phyloP scores from a whole-genome alignment of 37 sponge, comb jelly and placozoan genomes.

The Diacarnus erythraeanus region DNA sequence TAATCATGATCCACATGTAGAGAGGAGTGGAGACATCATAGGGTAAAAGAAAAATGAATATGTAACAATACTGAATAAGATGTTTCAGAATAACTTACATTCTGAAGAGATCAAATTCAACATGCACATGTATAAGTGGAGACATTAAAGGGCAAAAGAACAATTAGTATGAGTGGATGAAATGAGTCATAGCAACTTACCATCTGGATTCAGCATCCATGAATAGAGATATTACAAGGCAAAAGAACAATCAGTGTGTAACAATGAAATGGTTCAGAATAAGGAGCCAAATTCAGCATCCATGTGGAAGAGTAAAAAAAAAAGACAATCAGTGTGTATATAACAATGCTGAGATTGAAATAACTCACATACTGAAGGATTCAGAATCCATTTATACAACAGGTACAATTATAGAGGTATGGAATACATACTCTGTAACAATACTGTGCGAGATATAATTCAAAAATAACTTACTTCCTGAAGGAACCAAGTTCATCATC shows the following conservation, averaged over 20 bases:
- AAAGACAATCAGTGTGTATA: too few relatives aligned
- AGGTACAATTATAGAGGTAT: too few relatives aligned
- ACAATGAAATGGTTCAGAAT: too few relatives aligned
- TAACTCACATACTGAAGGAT: too few relatives aligned
- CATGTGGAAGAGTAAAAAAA: too few relatives aligned
- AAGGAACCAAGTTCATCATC: too few relatives aligned
- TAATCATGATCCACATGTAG: not conserved
- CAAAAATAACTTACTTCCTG: too few relatives aligned
- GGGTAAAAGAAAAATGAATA: not conserved
- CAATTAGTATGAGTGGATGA: not conserved
- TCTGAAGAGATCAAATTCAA: not conserved
- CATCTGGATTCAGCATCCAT: not conserved
- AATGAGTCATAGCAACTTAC: not conserved
- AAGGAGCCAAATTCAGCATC: too few relatives aligned
- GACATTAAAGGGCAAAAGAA: not conserved
- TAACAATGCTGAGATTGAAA: too few relatives aligned
- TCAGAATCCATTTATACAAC: too few relatives aligned
- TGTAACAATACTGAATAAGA: not conserved
- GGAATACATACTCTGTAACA: too few relatives aligned
- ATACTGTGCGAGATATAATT: too few relatives aligned
- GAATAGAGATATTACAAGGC: not conserved
- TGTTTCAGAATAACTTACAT: not conserved
- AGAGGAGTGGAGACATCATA: not conserved
- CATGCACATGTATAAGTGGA: not conserved
- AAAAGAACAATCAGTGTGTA: not conserved